Conservation (phyloP, 2,888 invertebrate species). For the Baccha elongata region DNA sequence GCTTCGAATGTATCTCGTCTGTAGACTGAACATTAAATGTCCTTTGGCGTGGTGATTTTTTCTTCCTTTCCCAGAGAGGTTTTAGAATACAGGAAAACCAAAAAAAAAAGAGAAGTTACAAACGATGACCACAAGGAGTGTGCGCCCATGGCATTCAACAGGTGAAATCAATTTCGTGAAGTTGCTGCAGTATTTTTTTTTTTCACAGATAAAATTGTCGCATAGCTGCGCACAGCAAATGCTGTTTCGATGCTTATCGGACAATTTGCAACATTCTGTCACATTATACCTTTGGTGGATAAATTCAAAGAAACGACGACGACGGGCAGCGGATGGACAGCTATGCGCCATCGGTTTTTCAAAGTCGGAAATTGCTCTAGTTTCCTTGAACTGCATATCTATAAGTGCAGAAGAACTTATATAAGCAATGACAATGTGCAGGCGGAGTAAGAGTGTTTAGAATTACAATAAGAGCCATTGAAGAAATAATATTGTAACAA, state of each 20-base stretch:
- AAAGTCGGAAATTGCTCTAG: constrained; percentile 64
- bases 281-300: constrained; percentile 52
- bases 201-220: constrained; percentile 61
- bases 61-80: constrained; percentile 23
- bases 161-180: constrained; percentile 67
- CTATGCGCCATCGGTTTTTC: constrained; percentile 54
- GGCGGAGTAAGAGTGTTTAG: constrained; percentile 14
- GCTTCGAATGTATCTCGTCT: constrained; percentile 72
- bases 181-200: constrained; percentile 9
- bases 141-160: constrained; percentile 51
- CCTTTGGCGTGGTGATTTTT: constrained; percentile 56
- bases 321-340: background rate
- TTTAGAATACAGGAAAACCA: constrained; percentile 10
- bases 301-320: constrained; percentile 26
- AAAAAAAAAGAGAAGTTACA: background rate
- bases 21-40: constrained; percentile 68
- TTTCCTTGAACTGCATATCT: constrained; percentile 44
- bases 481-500: constrained; percentile 62
- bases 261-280: constrained; percentile 72
- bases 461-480: constrained; percentile 42
- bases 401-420: background rate
- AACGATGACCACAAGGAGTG: constrained; percentile 53
- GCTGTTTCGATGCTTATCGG: constrained; percentile 67
- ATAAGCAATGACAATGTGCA: constrained; percentile 29
- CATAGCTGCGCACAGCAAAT: constrained; percentile 43